Base-by-base conservation (phyloP, 1,140 invertebrate species). In the Drosophila equinoxialis region DNA sequence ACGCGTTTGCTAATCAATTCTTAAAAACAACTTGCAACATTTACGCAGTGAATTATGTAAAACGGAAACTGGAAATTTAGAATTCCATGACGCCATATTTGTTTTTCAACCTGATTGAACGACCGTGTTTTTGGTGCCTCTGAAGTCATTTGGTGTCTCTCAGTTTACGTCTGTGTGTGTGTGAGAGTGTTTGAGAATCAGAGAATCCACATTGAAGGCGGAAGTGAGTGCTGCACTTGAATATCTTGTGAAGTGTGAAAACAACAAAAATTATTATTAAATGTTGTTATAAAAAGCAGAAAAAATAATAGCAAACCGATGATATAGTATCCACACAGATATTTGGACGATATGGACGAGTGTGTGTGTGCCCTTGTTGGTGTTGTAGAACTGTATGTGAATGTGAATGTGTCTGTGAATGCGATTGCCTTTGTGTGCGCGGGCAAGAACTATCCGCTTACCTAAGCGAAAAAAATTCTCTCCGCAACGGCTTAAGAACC, bases 381-480 rank as follows among this genome's bases (percentile, higher is more conserved):
- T 83, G 72, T 79, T 83, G 72, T 79, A 45, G 57, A 61, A 70
- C 65, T 71, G 73, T 62, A 51, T 48, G 65, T 77, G 74, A 37
- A 66, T 65, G 30, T 74, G 20, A 45, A 26, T 45, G 58, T 73
- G 68, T 64, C 37, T 68, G 79, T 89, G 68, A 79, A 68, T 69
- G 66, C 76, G 68, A 79, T 71, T 67, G 71, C 42, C 10, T 65
- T 45, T 62, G 45, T 67, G 74, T 71, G 75, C 37, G 58, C 61
- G 64, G 68, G 71, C 67, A 83, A 76, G 59, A 90, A 86, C 83
- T 82, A 86, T 72, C 73, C 77, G 74, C 84, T 87, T 87, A 87
- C 83, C 84, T 87, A 89, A 87, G 77, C 83, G 68, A 71, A 89
- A 81, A 81, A 39, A 81, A 79, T 82, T 90, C 81, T 90, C 85